Base-by-base conservation (phyloP, 2,888 invertebrate genomes). In the Neoaliturus tenellus region DNA sequence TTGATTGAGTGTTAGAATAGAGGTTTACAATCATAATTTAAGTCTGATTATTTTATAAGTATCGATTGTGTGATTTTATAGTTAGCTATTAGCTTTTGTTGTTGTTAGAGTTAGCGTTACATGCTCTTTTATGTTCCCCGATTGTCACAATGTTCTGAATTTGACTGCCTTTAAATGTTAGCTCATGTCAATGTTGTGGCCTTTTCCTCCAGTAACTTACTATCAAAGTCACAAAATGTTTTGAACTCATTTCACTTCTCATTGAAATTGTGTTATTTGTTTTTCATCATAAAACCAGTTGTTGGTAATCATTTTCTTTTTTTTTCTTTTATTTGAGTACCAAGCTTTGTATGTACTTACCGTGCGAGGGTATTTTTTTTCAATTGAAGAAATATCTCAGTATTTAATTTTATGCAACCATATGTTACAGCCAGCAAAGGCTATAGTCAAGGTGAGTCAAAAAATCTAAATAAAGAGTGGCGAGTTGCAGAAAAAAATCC, bases 401-500 rank as follows among this genome's bases (percentile, higher is more conserved):
- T 69, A 81, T 67, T 81, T 81, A 81, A 81, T 83, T 83, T 73
- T 83, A 78, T 83, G 44, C 48, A 62, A 83, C 62, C 12, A 51
- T 82, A 55, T 82, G 82, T 82, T 82, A 69, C 82, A 82, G 82
- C 82, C 82, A 82, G 82, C 82, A 82, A 82, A 62, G 35, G 23
- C 33, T 83, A 48, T 71, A 41, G 80, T 41, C 55, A 55, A 39
- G 75, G 75, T 73, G 25, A 82, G 82, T 82, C 20, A 20, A 4
- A 35, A 4, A 35, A 44, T 44, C 17, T 6, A 17, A 44, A 44
- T n/a, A n/a, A n/a, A n/a, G n/a, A n/a, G n/a, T n/a, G n/a, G n/a
- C n/a, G n/a, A n/a, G n/a, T n/a, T n/a, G n/a, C n/a, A n/a, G n/a
- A n/a, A n/a, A n/a, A n/a, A n/a, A n/a, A n/a, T n/a, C n/a, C n/a